Evolutionary conservation across 2,888 invertebrate species (phyloP).

Genomic region (Caenorhabditis panamensis): DNA sequence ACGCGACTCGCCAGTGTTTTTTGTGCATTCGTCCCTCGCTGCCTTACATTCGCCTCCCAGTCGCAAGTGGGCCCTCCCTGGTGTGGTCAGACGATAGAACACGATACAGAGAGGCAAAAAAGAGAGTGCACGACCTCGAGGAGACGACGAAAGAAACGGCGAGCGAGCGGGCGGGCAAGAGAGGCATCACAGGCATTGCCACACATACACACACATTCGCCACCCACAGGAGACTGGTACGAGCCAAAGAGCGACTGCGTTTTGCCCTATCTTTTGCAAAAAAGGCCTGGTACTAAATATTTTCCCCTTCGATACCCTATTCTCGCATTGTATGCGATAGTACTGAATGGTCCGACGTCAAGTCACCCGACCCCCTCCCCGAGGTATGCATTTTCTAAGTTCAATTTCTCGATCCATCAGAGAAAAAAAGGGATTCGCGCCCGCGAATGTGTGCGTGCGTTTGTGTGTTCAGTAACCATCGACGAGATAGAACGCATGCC

Average conservation of each 20-base stretch:
- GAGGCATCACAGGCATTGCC: conserved; percentile 47
- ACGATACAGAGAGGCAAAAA: conserved; percentile 41
- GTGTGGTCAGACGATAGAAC: conserved; percentile 51
- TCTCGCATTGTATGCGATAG: conserved; percentile 12
- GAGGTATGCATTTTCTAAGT: conserved; percentile 30
- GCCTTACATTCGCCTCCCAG: conserved; percentile 37
- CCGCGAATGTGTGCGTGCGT: conserved; percentile 15
- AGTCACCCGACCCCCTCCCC: conserved; percentile 13
- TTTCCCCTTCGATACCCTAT: neutral
- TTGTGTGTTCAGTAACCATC: conserved; percentile 12
- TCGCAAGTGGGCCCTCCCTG: conserved; percentile 18
- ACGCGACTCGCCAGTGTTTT: conserved; percentile 27
- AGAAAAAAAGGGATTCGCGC: neutral
- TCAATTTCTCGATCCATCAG: neutral
- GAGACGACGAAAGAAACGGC: conserved; percentile 49
- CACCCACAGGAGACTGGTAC: conserved; percentile 63
- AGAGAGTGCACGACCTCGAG: conserved; percentile 56
- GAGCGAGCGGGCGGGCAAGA: conserved; percentile 46
- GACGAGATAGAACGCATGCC: conserved; percentile 26
- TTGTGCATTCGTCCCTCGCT: conserved; percentile 12
- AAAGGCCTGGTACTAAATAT: conserved; percentile 9
- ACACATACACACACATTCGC: conserved; percentile 37
- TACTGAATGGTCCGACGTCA: conserved; percentile 47
- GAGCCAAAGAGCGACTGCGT: conserved; percentile 61
- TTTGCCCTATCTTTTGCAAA: conserved; percentile 36